Evolutionary conservation across 2,888 invertebrate genomes (phyloP).

Genomic region (Sclerodermus sp.): DNA sequence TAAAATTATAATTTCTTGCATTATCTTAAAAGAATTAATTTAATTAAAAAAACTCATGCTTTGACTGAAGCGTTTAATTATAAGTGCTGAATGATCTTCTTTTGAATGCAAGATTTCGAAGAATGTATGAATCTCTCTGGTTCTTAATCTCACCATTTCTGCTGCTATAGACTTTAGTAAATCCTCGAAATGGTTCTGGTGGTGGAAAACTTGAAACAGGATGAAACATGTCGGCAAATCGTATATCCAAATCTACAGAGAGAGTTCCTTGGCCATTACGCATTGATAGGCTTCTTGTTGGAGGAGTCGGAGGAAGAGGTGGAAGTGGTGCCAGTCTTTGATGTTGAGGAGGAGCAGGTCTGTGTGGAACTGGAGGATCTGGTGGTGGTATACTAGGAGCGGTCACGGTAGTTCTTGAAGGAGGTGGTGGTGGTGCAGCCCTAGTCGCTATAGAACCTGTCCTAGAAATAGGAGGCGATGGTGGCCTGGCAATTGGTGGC

Average conservation of each 20-base stretch:
- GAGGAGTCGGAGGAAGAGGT: conserved; percentile 58
- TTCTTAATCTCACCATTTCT: conserved; percentile 60
- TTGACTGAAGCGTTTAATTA: neutral
- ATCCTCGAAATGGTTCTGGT: conserved; percentile 70
- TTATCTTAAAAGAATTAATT: neutral
- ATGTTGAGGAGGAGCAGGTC: conserved; percentile 33
- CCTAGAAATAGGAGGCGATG: conserved; percentile 60
- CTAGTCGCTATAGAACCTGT: conserved; percentile 22
- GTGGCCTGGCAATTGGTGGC: conserved; percentile 64
- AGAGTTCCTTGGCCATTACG: conserved; percentile 51
- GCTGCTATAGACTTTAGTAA: conserved; percentile 72
- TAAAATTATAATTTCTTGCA: neutral
- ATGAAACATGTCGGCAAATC: conserved; percentile 70
- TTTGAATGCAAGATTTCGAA: neutral
- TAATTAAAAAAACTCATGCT: conserved; percentile 1
- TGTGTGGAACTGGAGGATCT: conserved; percentile 45
- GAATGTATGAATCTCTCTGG: neutral
- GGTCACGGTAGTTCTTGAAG: conserved; percentile 43
- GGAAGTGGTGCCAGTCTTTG: conserved; percentile 41
- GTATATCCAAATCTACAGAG: conserved; percentile 67
- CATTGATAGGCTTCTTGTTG: conserved; percentile 58
- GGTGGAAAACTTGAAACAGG: conserved; percentile 66
- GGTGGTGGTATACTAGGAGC: conserved; percentile 54
- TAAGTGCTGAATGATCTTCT: neutral
- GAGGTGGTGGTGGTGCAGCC: conserved; percentile 51